phyloP scores from a whole-genome alignment of 2,113 vertebrate species.

The Bos javanicus region DNA sequence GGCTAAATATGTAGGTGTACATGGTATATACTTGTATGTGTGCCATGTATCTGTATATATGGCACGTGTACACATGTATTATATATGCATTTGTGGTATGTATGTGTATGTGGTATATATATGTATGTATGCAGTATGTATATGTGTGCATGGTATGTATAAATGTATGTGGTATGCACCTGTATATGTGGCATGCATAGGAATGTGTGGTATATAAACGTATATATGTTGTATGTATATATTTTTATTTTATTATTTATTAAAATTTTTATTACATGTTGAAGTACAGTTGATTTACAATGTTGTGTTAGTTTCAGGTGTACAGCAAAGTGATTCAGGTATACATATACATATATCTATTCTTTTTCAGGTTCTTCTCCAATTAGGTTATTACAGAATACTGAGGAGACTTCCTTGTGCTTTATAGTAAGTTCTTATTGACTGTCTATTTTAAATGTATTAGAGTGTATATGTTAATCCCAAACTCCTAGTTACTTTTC shows the following conservation, averaged over 20 bases:
- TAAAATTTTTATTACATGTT: neutral
- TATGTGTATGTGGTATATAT: neutral
- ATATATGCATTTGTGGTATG: neutral
- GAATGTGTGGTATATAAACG: neutral
- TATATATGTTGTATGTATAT: neutral
- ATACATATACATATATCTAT: neutral
- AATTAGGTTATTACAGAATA: neutral
- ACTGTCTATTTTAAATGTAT: neutral
- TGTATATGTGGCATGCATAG: neutral
- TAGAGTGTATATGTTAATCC: neutral
- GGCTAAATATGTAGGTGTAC: neutral
- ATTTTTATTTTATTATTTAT: neutral
- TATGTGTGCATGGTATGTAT: too few species aligned
- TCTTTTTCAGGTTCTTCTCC: neutral
- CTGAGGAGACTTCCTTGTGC: neutral
- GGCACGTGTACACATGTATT: neutral
- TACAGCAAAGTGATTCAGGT: neutral
- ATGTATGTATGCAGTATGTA: neutral
- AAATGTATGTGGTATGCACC: neutral
- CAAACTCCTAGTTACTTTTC: neutral
- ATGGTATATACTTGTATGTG: neutral
- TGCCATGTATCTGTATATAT: neutral
- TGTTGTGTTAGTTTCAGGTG: neutral
- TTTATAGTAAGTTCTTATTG: neutral
- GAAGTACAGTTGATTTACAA: neutral